phyloP scores from a whole-genome alignment of 2,888 invertebrate genomes.

The Philonicus albiceps region DNA sequence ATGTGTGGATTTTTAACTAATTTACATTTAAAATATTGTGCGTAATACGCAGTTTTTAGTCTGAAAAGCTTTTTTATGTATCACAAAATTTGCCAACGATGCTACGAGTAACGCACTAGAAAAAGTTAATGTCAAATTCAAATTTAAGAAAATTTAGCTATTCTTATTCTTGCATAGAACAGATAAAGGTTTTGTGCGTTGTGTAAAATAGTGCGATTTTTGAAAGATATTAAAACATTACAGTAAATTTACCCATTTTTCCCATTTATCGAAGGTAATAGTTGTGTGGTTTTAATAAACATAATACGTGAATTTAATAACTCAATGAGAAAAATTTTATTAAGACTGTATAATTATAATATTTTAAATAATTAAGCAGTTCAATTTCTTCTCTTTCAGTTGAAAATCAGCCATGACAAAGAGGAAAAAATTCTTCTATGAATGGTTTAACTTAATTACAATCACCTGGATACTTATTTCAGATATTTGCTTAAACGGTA shows the following conservation, averaged over 20 bases:
- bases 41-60: neutral
- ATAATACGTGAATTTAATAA: neutral
- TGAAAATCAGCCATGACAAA: constrained; percentile 53
- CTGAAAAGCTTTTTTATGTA: neutral
- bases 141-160: neutral
- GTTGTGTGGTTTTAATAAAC: no score
- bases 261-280: neutral
- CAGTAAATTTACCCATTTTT: neutral
- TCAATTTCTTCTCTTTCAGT: neutral
- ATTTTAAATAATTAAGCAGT: neutral
- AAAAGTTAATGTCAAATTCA: neutral
- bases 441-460: constrained; percentile 60
- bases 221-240: neutral
- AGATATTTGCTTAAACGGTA: constrained; percentile 61
- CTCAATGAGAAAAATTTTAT: neutral
- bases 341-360: neutral
- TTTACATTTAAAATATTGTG: neutral
- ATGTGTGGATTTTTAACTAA: neutral
- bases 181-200: neutral
- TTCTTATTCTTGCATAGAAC: neutral
- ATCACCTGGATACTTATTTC: constrained; percentile 61
- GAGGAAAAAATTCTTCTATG: constrained; percentile 54
- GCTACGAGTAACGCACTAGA: neutral
- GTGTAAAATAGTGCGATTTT: neutral
- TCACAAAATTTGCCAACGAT: neutral